Base-by-base conservation (phyloP, 2,797 vertebrate genomes). In the Philypnodon macrostomus region DNA sequence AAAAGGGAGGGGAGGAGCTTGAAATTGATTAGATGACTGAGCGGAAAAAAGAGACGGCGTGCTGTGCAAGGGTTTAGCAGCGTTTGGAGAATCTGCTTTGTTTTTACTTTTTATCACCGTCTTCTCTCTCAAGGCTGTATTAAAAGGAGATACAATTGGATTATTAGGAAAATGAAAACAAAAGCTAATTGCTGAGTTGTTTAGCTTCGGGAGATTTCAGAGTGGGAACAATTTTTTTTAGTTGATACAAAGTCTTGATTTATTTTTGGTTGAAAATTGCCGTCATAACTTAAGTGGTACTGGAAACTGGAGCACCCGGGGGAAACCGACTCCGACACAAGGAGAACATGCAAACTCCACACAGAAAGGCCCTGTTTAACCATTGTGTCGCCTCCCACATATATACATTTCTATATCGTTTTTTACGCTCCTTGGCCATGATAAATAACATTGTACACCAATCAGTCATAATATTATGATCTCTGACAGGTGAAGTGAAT, bases 1-100 rank as follows among this genome's bases (percentile, higher is more conserved):
- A 85, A 67, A 77, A 7, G 48, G 37, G 79, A 83, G 84, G 88
- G 66, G 90, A 88, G 88, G 64, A 51, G 63, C 68, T 88, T 91
- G 52, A 63, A 57, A 73, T 76, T 82, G 79, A 87, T 79, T 66
- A 67, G 65, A 78, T 78, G 84, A 84, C 63, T 70, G 54, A 66
- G 69, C 63, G 71, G 52, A 44, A 63, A 53, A 56, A 32, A 53
- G 11, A 60, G 34, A 36, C 5, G 21, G 47, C 13, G 57, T 35
- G 38, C 6, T 34, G 47, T 12, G 36, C 33, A 2, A n/a, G 15
- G 3, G 46, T 14, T 56, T 46, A 39, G 42, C 37, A 14, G 44
- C 51, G 35, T 10, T 17, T 35, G 38, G n/a, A n/a, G 10, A 38
- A 35, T 35, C 15, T 15, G 19, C 31, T 33, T 47, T 34, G 30